Conservation (phyloP, 2,888 invertebrate species). For the Euplexia lucipara region DNA sequence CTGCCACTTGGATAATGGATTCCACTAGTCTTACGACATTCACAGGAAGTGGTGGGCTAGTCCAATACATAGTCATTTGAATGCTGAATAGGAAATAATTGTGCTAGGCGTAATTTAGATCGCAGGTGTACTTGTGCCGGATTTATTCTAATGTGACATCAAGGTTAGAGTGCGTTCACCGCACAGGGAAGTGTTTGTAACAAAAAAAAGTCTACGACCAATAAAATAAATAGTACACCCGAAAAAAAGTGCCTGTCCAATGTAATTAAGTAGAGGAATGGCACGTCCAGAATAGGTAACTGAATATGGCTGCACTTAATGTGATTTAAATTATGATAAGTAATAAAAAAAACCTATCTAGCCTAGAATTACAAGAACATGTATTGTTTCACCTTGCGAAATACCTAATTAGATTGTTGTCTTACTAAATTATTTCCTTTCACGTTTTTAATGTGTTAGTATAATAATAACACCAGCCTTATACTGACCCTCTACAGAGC, state of each 20-base stretch:
- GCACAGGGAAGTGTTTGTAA: conserved; percentile 56
- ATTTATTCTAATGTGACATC: conserved; percentile 57
- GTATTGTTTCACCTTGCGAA: conserved; percentile 42
- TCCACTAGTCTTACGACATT: conserved; percentile 49
- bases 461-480: too few relatives aligned
- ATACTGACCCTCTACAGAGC: too few relatives aligned
- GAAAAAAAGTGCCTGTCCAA: conserved; percentile 36
- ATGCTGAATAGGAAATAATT: conserved; percentile 35
- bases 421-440: conserved; percentile 4
- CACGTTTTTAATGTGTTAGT: not conserved
- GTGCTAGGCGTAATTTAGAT: conserved; percentile 41
- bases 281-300: conserved; percentile 4
- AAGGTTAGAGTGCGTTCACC: conserved; percentile 70
- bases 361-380: conserved; percentile 11
- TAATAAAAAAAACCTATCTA: conserved; percentile 15
- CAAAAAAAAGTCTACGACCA: conserved; percentile 39
- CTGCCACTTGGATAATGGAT: conserved; percentile 32
- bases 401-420: not conserved
- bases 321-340: conserved; percentile 9
- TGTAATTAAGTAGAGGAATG: conserved; percentile 36
- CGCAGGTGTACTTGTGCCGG: conserved; percentile 36
- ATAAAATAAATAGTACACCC: conserved; percentile 43
- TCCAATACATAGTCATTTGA: conserved; percentile 20
- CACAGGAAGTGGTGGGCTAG: conserved; percentile 46
- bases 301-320: not conserved